Conservation (phyloP, 2,888 invertebrate genomes). For the Elegia similella region DNA sequence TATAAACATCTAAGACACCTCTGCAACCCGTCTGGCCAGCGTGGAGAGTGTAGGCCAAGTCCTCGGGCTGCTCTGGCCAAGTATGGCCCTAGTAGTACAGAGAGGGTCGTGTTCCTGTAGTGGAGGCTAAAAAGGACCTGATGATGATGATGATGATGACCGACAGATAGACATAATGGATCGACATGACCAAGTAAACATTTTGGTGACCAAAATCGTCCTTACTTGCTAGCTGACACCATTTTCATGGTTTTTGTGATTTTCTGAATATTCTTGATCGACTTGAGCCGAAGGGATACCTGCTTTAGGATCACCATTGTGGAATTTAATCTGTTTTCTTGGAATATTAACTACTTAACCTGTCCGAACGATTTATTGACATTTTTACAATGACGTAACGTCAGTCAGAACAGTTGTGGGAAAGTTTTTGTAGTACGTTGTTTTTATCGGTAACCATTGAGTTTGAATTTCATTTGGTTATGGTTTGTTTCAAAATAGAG, state of each 20-base stretch:
- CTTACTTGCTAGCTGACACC: slow-evolving; percentile 85
- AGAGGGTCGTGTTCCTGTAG: too few species aligned
- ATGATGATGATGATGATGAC: too few species aligned
- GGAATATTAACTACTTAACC: background rate
- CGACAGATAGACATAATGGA: too few species aligned
- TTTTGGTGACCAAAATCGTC: background rate
- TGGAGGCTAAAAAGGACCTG: background rate
- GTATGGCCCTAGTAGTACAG: too few species aligned
- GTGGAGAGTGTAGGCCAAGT: too few species aligned
- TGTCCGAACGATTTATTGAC: background rate
- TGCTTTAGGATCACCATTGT: slow-evolving; percentile 87
- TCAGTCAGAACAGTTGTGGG: background rate
- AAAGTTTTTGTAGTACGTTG: background rate
- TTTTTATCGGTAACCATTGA: background rate
- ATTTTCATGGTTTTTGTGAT: slow-evolving; percentile 94
- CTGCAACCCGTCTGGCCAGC: too few species aligned
- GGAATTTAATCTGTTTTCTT: slow-evolving; percentile 23
- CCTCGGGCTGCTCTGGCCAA: too few species aligned
- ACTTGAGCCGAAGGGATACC: slow-evolving; percentile 87
- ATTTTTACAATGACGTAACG: background rate
- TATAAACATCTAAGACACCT: too few species aligned
- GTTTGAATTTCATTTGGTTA: background rate
- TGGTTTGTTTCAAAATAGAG: too few species aligned
- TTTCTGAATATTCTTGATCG: slow-evolving; percentile 91
- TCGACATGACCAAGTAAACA: too few species aligned